A percentile compares a stretch with the other conserved stretches of the same genome.
Conservation (phyloP, 2,888 invertebrate genomes). For the Agrochola lota region DNA sequence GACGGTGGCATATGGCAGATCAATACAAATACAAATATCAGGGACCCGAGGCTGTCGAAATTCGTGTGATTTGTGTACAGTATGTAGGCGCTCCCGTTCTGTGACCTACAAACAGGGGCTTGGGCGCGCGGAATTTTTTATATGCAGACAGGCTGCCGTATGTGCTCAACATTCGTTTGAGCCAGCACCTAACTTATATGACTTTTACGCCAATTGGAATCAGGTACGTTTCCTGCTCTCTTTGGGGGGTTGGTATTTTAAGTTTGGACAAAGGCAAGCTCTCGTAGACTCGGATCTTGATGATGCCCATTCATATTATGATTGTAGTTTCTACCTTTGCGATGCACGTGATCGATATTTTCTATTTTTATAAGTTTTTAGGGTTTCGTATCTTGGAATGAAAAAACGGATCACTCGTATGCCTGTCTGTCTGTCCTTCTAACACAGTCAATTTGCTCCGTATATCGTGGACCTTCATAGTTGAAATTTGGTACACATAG, state of each 20-base stretch:
- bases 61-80: constrained; percentile 75
- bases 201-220: constrained; percentile 43
- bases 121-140: constrained; percentile 74
- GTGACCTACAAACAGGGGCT: constrained; percentile 73
- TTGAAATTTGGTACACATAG: no score
- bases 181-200: constrained; percentile 36
- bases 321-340: neutral
- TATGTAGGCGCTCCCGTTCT: constrained; percentile 64
- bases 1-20: constrained; percentile 70
- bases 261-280: neutral
- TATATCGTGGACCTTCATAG: no score
- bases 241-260: neutral
- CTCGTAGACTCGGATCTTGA: neutral
- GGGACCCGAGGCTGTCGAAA: constrained; percentile 66
- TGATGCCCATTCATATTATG: neutral
- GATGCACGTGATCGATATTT: neutral
- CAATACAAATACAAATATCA: constrained; percentile 74
- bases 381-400: no score
- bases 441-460: no score
- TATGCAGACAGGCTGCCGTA: constrained; percentile 66
- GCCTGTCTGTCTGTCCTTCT: no score
- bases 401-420: no score
- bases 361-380: neutral
- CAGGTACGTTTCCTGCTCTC: constrained; percentile 7
- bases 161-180: constrained; percentile 64